Base-by-base conservation (phyloP, 2,888 invertebrate species). In the Ichneumoninae sp. region DNA sequence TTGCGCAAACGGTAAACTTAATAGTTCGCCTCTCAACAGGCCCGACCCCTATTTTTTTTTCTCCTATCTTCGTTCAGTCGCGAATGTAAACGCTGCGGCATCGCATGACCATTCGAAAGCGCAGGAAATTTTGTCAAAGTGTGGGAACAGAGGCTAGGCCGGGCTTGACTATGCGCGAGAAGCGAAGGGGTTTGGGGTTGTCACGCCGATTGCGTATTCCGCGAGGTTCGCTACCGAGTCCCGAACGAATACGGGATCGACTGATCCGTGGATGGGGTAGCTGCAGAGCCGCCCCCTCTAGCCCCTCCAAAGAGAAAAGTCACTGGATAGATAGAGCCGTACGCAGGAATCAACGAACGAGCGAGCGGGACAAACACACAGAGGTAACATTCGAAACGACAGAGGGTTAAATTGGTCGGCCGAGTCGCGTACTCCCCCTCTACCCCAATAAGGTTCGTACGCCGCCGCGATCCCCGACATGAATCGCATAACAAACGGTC, bases 191-290 rank as follows among this genome's bases (percentile, higher is more conserved):
- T 26, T 0, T 1, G 54, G 22, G 57, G 26, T 57, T 71, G 66
- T 54, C 69, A 66, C 65, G 65, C 65, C 83, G 60, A 84, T 84
- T 84, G 78, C 78, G 84, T 84, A 84, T 84, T 84, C 84, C 78
- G 70, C 74, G 26, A 69, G 73, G 81, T 78, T 66, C 50, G 77
- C 65, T 50, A 26, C 47, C 54, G 65, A 75, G 75, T 78, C 69
- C 81, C 74, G 78, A 81, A 81, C 78, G 84, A 84, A 81, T 84
- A 81, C 84, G 16, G 40, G 74, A 84, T 84, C 78, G 84, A 74
- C 69, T 70, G 78, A 79, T 50, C 40, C 40, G 33, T 74, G 81
- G 76, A 73, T 73, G 54, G 76, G 60, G 30, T 50, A 68, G 78
- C 79, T 75, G 63, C 47, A 26, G 54, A 71, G 77, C 44, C 44